These are phyloP conservation scores for Dendrolimus houi DNA, from an alignment of 2,888 invertebrate species.

Conservation along the genomic window DNA sequence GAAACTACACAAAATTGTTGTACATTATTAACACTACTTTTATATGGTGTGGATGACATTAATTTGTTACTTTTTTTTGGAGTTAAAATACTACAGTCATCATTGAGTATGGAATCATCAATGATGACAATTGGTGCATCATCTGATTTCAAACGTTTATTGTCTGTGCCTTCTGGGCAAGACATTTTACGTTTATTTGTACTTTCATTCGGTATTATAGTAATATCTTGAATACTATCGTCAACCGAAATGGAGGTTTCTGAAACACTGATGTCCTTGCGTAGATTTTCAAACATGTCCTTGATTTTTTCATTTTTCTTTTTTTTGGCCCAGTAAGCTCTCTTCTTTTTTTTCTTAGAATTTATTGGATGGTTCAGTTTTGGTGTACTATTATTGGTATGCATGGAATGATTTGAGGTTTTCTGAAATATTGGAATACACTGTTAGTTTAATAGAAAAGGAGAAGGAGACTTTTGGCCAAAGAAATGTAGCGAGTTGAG, in stretches of 20 bases:
- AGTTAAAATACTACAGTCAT: slow-evolving; percentile 13
- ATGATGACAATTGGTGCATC: slow-evolving; percentile 19
- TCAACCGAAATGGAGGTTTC: background rate
- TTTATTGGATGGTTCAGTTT: slow-evolving; percentile 18
- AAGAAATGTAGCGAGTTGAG: too few species aligned
- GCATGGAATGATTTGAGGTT: slow-evolving; percentile 17
- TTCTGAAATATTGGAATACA: slow-evolving; percentile 20
- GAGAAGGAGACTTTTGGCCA: too few species aligned
- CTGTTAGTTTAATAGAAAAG: background rate
- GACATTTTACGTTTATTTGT: background rate
- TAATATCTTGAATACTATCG: background rate
- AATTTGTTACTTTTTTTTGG: slow-evolving; percentile 20
- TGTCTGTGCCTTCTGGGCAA: too few species aligned
- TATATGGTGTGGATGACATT: slow-evolving; percentile 44
- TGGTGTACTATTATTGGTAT: slow-evolving; percentile 11
- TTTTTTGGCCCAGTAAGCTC: background rate
- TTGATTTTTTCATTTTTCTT: slow-evolving; percentile 13
- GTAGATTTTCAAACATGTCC: slow-evolving; percentile 26
- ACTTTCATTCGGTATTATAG: background rate
- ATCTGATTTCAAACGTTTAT: slow-evolving; percentile 5
- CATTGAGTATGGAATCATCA: slow-evolving; percentile 27
- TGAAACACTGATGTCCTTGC: slow-evolving; percentile 13
- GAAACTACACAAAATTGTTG: slow-evolving; percentile 5
- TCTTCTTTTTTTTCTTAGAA: slow-evolving; percentile 17
- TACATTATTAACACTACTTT: slow-evolving; percentile 7